These are phyloP conservation scores for Sarotherodon lohbergeri DNA, from an alignment of 2,113 vertebrate species.

Conservation along the genomic window DNA sequence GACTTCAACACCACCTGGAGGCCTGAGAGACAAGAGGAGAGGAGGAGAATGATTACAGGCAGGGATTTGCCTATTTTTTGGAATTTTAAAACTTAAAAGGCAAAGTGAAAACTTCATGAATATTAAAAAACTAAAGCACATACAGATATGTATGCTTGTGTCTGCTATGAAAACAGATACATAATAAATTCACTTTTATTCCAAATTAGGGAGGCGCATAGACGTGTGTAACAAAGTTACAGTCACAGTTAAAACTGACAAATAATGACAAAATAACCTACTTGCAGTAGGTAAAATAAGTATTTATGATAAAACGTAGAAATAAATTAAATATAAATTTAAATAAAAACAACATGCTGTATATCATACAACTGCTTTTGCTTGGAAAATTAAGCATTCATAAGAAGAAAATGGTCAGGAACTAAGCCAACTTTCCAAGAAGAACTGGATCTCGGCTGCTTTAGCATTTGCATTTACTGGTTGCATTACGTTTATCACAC, in stretches of 20 bases:
- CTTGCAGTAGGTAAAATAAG: background rate
- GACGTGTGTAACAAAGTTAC: background rate
- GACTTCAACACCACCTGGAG: constrained; percentile 98
- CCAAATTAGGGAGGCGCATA: background rate
- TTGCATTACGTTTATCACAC: background rate
- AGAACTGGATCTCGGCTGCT: background rate
- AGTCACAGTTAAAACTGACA: background rate
- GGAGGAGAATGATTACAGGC: background rate
- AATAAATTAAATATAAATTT: background rate
- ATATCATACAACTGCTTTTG: background rate
- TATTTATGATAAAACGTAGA: background rate
- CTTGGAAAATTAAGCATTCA: background rate
- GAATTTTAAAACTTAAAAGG: background rate
- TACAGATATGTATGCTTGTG: background rate
- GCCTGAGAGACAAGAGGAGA: constrained; percentile 65
- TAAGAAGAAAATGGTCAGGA: background rate
- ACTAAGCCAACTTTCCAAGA: background rate
- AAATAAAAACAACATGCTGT: background rate
- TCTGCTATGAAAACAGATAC: background rate
- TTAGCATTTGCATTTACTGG: background rate
- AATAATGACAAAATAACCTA: background rate
- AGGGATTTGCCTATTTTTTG: background rate
- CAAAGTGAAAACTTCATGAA: background rate
- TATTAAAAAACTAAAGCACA: background rate
- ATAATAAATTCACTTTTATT: background rate